Conservation (phyloP, 2,113 vertebrate genomes). For the Nothobranchius furzeri region DNA sequence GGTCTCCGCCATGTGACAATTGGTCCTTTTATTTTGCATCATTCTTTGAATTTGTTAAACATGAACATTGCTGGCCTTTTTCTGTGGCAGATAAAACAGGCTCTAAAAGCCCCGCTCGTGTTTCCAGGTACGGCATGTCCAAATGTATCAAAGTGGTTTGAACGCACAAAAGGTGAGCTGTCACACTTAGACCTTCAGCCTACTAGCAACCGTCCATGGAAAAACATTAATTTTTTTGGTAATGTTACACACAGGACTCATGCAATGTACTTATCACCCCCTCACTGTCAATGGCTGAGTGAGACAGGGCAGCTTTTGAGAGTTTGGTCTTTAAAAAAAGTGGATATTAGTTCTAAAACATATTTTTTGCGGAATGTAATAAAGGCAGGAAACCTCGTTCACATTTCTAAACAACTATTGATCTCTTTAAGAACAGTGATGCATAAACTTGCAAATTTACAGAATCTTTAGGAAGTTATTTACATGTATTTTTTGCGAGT, state of each 20-base stretch:
- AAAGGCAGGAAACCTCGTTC: too few relatives aligned
- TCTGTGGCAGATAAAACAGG: not conserved
- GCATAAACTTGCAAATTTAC: too few relatives aligned
- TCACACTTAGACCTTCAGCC: constrained; percentile 2
- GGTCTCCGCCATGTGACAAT: constrained; percentile 24
- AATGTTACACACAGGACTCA: not conserved
- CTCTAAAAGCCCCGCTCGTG: constrained; percentile 5
- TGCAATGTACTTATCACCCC: not conserved
- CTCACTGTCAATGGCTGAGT: not conserved
- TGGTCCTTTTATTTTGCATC: constrained; percentile 12
- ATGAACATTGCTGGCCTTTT: not conserved
- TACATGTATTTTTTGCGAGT: too few relatives aligned
- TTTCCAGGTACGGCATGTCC: not conserved
- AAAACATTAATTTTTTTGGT: not conserved
- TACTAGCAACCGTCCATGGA: not conserved
- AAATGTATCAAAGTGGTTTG: constrained; percentile 12
- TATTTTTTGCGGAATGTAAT: too few relatives aligned
- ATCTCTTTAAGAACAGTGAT: too few relatives aligned
- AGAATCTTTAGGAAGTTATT: too few relatives aligned
- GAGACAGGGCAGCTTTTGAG: too few relatives aligned
- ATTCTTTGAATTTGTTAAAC: constrained; percentile 27
- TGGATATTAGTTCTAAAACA: too few relatives aligned
- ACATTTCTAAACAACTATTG: too few relatives aligned
- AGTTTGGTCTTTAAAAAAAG: too few relatives aligned
- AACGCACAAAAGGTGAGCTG: constrained; percentile 9